phyloP scores from a whole-genome alignment of 2,797 vertebrate species.

The Melanotaenia parkinsoni region DNA sequence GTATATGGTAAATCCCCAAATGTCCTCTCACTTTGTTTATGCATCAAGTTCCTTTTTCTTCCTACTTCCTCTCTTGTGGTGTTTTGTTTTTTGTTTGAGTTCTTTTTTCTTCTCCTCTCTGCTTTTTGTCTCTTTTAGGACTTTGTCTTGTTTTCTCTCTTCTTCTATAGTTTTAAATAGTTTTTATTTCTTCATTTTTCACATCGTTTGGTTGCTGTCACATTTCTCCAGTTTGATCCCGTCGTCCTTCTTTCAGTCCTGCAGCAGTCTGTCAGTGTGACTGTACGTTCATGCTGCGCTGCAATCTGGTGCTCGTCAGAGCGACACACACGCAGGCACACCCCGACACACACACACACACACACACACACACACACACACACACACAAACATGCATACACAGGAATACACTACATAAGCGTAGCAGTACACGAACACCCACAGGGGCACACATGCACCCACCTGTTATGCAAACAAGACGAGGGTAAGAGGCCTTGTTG shows the following conservation, averaged over 20 bases:
- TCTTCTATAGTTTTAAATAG: constrained; percentile 5
- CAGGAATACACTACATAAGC: constrained; percentile 3
- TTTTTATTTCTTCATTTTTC: not conserved
- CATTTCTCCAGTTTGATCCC: not conserved
- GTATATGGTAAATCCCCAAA: constrained; percentile 61
- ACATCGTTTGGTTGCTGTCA: not conserved
- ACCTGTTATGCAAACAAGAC: constrained; percentile 34
- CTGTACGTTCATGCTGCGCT: constrained; percentile 49
- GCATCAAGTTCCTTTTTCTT: constrained; percentile 41
- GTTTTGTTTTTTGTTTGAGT: not conserved
- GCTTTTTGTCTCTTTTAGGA: not conserved
- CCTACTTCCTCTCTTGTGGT: constrained; percentile 35
- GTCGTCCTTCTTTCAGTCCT: not conserved
- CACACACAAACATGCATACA: no score
- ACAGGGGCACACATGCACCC: constrained; percentile 14
- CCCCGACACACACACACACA: no score
- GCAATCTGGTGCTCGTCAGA: constrained; percentile 56
- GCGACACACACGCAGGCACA: constrained; percentile 4
- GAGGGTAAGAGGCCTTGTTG: constrained; percentile 23
- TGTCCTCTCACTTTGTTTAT: constrained; percentile 41
- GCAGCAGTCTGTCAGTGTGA: constrained; percentile 31
- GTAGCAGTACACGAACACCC: not conserved
- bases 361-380: not conserved
- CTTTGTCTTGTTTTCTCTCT: not conserved
- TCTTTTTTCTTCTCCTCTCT: not conserved